Base-by-base conservation (phyloP, 2,888 invertebrate genomes). In the Helicoverpa assulta region DNA sequence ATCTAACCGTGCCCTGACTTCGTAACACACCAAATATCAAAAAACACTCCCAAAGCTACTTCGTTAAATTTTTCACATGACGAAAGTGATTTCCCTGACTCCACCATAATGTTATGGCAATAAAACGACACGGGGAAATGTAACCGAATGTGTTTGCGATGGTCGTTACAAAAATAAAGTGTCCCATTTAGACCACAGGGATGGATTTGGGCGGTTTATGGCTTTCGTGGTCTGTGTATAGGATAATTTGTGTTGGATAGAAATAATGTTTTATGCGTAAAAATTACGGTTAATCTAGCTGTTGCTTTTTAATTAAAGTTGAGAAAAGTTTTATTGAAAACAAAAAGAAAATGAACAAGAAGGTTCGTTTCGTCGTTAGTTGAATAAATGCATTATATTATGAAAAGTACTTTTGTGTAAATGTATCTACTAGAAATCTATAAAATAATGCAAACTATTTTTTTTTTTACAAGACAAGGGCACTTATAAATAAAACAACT, bases 131-230 rank as follows among this genome's bases (percentile, higher is more conserved):
- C 90, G 91, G 85, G 87, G 88, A 90, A 92, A 93, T 92, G 93
- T 94, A 92, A 93, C 92, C 89, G 82, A 80, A 84, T 86, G 91
- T 89, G 91, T 90, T 89, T 84, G 88, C 82, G 72, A 83, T 85
- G 82, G 91, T 88, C 89, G 87, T 93, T 91, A 90, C 84, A 87
- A 91, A 90, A 93, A 91, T 91, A 93, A 94, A 94, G 89, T 94
- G 94, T 94, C 94, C 93, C 91, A 94, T 93, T 91, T 92, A 92
- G 89, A 90, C 89, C 87, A 88, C 94, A 91, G 90, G 88, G 86
- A 81, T 82, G 89, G 80, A 89, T 89, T 91, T 84, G 81, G 26
- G 56, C 43, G 26, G 0, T 60, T 77, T 61, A 70, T 77, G 14
- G 56, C 14, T 50, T 47, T 26, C 21, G 26, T 37, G 21, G 7